Evolutionary conservation across 2,888 invertebrate species (phyloP), one percentile per base, ranked within the genome.

Genomic region (Hyposoter dolosus): DNA sequence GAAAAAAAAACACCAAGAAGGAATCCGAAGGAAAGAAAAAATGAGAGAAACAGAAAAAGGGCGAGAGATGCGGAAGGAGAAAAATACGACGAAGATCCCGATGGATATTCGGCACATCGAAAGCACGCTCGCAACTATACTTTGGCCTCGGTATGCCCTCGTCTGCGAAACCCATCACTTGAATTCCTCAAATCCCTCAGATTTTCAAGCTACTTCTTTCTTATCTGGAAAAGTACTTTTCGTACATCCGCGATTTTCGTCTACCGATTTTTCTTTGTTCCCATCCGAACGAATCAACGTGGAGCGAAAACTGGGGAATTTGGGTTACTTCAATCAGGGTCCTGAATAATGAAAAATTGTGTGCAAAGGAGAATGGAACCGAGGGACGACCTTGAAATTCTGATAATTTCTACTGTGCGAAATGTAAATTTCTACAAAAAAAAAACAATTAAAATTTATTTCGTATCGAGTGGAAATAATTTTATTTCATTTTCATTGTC

Each of bases 81-180:
- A 74, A 60, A 69, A 56, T 15, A 68, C 19, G 45, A 43, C 76
- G 50, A 63, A 47, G 77, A 78, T 56, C 80, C 68, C 72, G 69
- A 56, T 72, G 80, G 66, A 77, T 80, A 65, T 83, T 83, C 77
- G 40, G 66, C 77, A 75, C 69, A 45, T 76, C 60, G 47, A 56
- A 56, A 19, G 65, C 76, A 60, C 76, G 60, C 19, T 50, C 56
- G 40, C 40, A 50, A 79, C 56, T 79, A 40, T 40, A 32, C n/a
- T 80, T 76, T 76, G 32, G 15, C 23, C 72, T n/a, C 23, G 40
- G 28, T 28, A 17, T 17, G 32, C 65, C 75, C 19, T 71, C 12
- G 19, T 35, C 23, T 28, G 40, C n/a, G 32, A 50, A 19, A 53
- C 45, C 23, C 40, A 63, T 78, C 45, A 12, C 7, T 28, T 15